A percentile compares a stretch with the other conserved stretches of the same genome.
phyloP scores from a whole-genome alignment of 30 jellyfish, hydroid and myxozoan species.

The Chrysaora quinquecirrha region DNA sequence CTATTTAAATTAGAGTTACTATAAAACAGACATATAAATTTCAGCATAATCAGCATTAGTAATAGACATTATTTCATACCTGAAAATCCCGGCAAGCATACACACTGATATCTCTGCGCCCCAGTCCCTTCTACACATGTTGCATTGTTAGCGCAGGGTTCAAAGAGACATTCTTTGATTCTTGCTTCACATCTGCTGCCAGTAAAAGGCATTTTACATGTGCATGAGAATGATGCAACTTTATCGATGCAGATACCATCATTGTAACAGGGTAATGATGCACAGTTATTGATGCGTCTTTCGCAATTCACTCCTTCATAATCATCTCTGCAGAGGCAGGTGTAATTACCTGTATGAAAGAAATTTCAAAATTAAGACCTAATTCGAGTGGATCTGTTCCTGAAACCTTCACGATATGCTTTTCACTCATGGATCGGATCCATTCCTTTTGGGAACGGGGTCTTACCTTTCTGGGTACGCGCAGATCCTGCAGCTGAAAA shows the following conservation, averaged over 20 bases:
- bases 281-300: constrained; percentile 35
- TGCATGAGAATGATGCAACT: constrained; percentile 35
- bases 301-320: constrained; percentile 35
- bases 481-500: too few relatives aligned
- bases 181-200: constrained; percentile 53
- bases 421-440: too few relatives aligned
- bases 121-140: constrained; percentile 47
- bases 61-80: too few relatives aligned
- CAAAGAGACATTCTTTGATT: constrained; percentile 26
- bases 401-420: too few relatives aligned
- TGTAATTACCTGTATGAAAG: constrained; percentile 23
- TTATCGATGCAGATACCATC: constrained; percentile 49
- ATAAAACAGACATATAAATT: too few relatives aligned
- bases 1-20: too few relatives aligned
- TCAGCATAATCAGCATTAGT: too few relatives aligned
- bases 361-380: background rate
- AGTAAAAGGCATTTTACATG: constrained; percentile 45
- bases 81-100: constrained; percentile 23
- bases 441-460: too few relatives aligned
- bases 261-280: constrained; percentile 42
- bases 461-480: too few relatives aligned
- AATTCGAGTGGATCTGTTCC: too few relatives aligned
- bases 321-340: constrained; percentile 38
- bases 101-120: constrained; percentile 11
- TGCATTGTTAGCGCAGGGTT: constrained; percentile 69